These are phyloP conservation scores for Microtus agrestis DNA, from an alignment of 2,797 vertebrate species.

Conservation along the genomic window DNA sequence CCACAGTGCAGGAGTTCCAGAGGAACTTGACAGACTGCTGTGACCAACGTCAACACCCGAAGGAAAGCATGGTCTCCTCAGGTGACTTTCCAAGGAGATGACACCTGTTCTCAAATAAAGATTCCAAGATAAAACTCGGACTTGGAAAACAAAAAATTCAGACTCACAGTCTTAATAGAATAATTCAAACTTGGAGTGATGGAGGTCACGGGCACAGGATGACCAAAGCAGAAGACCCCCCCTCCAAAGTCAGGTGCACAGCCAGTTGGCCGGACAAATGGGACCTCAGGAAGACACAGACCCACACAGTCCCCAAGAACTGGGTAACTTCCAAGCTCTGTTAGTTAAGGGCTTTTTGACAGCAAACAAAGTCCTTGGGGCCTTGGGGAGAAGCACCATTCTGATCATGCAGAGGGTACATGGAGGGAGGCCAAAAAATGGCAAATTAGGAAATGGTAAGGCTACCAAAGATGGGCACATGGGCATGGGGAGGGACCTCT, in stretches of 20 bases:
- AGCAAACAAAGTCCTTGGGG: neutral
- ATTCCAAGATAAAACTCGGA: neutral
- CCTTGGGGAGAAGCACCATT: neutral
- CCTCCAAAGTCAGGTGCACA: neutral
- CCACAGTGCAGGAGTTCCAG: neutral
- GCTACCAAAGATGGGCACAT: neutral
- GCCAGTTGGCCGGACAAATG: neutral
- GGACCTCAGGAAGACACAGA: neutral
- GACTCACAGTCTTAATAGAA: neutral
- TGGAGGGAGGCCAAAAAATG: neutral
- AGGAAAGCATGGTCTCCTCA: neutral
- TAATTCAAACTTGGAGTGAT: neutral
- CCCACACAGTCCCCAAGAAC: no score
- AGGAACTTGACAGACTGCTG: neutral
- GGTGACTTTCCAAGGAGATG: neutral
- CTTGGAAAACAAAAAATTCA: neutral
- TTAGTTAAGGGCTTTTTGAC: neutral
- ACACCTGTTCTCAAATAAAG: slow-evolving; percentile 20
- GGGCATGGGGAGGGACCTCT: neutral
- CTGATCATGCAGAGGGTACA: neutral
- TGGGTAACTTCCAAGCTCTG: neutral
- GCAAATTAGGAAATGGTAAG: neutral
- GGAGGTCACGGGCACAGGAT: neutral
- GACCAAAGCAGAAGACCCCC: neutral
- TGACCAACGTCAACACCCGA: neutral